Percentiles rank a stretch among this genome's conserved stretches.
Conservation (phyloP, 2,888 invertebrate species). For the Pseudolycoriella hygida region DNA sequence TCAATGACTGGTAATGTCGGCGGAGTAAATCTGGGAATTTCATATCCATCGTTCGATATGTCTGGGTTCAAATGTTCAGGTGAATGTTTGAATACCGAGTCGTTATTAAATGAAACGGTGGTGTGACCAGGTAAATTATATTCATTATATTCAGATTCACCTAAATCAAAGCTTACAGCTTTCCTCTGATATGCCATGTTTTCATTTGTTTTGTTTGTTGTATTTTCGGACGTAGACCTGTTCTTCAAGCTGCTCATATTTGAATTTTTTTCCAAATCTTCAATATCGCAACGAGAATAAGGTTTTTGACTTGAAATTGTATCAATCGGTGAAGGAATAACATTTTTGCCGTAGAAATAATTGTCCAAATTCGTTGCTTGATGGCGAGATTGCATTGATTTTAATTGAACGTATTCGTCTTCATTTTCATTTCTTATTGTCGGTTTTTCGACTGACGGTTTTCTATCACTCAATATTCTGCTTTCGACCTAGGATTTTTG, state of each 20-base stretch:
- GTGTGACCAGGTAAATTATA: neutral
- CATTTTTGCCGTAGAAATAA: no score
- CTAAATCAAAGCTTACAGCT: slow-evolving; percentile 28
- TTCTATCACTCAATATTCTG: slow-evolving; percentile 1
- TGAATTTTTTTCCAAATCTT: neutral
- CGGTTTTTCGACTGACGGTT: neutral
- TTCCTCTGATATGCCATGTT: slow-evolving; percentile 15
- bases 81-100: neutral
- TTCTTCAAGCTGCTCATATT: neutral
- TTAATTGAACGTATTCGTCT: neutral
- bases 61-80: neutral
- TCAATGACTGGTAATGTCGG: neutral
- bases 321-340: neutral
- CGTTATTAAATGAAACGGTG: neutral
- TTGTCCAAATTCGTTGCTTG: no score
- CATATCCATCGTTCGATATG: neutral
- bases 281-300: neutral
- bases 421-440: neutral
- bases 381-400: no score
- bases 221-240: neutral
- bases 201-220: neutral
- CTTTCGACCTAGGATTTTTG: slow-evolving; percentile 2
- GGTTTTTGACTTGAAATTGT: neutral
- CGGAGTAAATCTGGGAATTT: slow-evolving; percentile 4
- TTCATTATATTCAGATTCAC: slow-evolving; percentile 21